phyloP scores from a whole-genome alignment of 2,797 vertebrate genomes.

The Mormyrops boulengeri region DNA sequence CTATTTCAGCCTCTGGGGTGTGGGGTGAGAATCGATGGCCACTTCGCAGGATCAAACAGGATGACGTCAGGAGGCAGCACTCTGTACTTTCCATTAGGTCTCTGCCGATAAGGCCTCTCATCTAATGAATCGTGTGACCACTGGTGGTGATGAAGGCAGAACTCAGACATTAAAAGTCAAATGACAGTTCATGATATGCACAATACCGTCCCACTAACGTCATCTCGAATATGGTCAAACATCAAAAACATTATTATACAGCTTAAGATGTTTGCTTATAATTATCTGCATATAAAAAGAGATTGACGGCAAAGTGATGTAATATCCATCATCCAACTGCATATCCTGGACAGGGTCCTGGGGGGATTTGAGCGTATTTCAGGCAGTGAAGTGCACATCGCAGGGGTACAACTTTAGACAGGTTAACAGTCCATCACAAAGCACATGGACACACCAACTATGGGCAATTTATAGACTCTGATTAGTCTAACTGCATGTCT shows the following conservation, averaged over 20 bases:
- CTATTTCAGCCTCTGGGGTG: background rate
- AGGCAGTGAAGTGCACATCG: background rate
- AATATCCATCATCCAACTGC: background rate
- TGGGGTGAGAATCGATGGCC: background rate
- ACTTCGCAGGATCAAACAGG: background rate
- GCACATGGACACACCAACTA: background rate
- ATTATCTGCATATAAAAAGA: background rate
- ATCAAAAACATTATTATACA: background rate
- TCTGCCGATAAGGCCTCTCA: background rate
- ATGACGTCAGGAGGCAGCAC: background rate
- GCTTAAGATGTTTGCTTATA: background rate
- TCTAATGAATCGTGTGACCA: background rate
- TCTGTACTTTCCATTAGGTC: slow-evolving; percentile 7
- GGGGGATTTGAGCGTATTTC: background rate
- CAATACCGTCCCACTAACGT: background rate
- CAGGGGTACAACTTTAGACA: background rate
- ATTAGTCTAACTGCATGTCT: background rate
- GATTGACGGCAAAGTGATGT: background rate
- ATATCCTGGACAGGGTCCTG: background rate
- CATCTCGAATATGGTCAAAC: background rate
- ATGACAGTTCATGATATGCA: background rate
- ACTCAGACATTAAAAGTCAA: background rate
- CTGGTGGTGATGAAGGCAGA: background rate
- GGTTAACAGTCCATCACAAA: background rate
- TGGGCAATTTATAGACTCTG: background rate